Evolutionary conservation across 2,797 vertebrate genomes (phyloP), one percentile per base, ranked within the genome.

Genomic region (Adelosebastes latens): DNA sequence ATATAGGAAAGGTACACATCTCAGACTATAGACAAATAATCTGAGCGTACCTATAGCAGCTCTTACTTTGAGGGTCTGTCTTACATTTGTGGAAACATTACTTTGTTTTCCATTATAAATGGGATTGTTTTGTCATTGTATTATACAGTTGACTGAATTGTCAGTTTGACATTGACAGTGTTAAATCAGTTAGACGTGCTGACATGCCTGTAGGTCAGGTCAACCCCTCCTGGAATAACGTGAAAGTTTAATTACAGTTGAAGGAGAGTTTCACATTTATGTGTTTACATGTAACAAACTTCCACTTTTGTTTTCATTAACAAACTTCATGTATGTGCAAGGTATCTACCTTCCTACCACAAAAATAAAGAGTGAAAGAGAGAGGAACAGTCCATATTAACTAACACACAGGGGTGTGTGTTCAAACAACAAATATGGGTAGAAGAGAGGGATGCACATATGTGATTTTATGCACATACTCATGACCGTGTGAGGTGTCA

Each of bases 381-480:
- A 49, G 46, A 49, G 18, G 18, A 55, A 11, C n/a, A 56, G 53
- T 53, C 49, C 2, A 56, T 56, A 55, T 55, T 55, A 24, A 24
- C 53, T 55, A 55, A 24, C n/a, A 31, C 62, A 61, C 14, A 32
- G 14, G 8, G 49, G 4, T 66, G n/a, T 29, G 1, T 27, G 20
- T 29, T 27, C 4, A 39, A 55, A 36, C 9, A n/a, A 52, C 6
- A 56, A 18, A 63, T 4, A 69, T 25, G n/a, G 3, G 11, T 39
- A 39, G 14, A 24, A 59, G 6, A 36, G 16, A 66, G 31, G 39
- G 67, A 59, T n/a, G 36, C 8, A 61, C 31, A 27, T 25, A 52
- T 31, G 18, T 8, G 61, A 58, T 56, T 79, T 68, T 32, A 75
- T 59, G 74, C 25, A 75, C n/a, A 60, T 6, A 58, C 29, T 67